Evolutionary conservation across 2,888 invertebrate species (phyloP), one percentile per base, ranked within the genome.

Genomic region (Alsophila aescularia): DNA sequence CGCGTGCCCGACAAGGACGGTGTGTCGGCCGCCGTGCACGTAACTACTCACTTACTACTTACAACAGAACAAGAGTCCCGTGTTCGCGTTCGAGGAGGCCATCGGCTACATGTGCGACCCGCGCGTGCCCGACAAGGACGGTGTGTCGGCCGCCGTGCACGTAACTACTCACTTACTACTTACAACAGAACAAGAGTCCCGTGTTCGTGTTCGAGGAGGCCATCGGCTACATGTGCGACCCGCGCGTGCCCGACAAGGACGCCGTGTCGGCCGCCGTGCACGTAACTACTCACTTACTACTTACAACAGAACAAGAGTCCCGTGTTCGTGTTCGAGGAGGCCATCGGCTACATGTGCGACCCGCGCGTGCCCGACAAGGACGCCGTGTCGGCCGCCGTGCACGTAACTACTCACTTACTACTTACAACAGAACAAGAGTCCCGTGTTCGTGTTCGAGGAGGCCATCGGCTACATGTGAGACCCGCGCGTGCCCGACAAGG

Each of bases 171-270:
- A 24, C 24, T 7, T 7, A 5, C 24, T 24, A 2, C 24, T 24
- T n/a, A n/a, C 88, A 93, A 52, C 85, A 95, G 50, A 96, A 95
- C 21, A 96, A 97, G 71, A 85, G 91, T 8, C 96, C 98, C 0
- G 81, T 99, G 47, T 98, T 99, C 85, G 98, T 98, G 0, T 99
- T 96, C 85, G 99, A 99, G 81, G 99, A 99, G 87, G 99, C 99
- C 0, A 99, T 99, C 76, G 99, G 99, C 0, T 99, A 97, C 79
- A 99, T 99, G 99, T 96, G 97, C 77, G 96, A 96, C n/a, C 93
- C 94, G 2, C 90, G 90, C 4, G 98, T 99, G 3, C 92, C 98
- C 2, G 99, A 99, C 81, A 99, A 99, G 80, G 99, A 99, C 86
- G 99, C 99, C 0, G 93, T 99, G 0, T 96, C 96, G 29, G 98